Percentiles rank a stretch among this genome's conserved stretches.
Conservation (phyloP, 2,797 vertebrate species). For the Hoplostethus mediterraneus region DNA sequence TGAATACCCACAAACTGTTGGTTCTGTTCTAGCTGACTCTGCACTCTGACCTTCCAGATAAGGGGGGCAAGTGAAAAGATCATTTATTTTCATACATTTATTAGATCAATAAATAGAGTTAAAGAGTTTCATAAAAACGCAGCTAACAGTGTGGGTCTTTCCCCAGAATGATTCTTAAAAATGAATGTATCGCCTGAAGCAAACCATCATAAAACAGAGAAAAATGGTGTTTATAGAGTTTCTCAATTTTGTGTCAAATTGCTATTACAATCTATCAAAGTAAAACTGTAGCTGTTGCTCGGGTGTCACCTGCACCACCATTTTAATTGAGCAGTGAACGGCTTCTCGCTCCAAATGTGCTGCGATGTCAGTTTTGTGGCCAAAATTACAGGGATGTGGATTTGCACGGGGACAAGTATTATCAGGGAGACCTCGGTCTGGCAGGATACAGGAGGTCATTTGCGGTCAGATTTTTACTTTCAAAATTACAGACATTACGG, state of each 20-base stretch:
- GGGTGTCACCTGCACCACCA: background rate
- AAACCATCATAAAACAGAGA: background rate
- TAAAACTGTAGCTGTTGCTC: background rate
- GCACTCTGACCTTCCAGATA: no score
- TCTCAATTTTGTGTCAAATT: background rate
- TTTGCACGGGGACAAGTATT: background rate
- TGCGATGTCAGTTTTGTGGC: background rate
- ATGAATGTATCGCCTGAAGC: background rate
- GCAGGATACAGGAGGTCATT: slow-evolving; percentile 16
- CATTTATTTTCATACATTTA: no score
- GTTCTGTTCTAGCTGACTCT: background rate
- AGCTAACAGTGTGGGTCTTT: background rate
- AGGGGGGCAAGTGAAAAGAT: no score
- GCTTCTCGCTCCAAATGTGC: background rate
- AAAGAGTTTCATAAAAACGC: no score
- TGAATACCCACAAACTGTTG: no score
- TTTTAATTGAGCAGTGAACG: background rate
- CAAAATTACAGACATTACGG: slow-evolving; percentile 2
- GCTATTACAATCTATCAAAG: background rate
- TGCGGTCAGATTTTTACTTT: slow-evolving; percentile 20
- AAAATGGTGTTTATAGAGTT: background rate
- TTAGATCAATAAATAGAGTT: no score
- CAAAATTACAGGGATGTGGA: slow-evolving; percentile 35
- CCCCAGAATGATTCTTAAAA: background rate
- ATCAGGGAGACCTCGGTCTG: slow-evolving; percentile 4